Evolutionary conservation across 2,888 invertebrate genomes (phyloP).

Genomic region (Baronia brevicornis): DNA sequence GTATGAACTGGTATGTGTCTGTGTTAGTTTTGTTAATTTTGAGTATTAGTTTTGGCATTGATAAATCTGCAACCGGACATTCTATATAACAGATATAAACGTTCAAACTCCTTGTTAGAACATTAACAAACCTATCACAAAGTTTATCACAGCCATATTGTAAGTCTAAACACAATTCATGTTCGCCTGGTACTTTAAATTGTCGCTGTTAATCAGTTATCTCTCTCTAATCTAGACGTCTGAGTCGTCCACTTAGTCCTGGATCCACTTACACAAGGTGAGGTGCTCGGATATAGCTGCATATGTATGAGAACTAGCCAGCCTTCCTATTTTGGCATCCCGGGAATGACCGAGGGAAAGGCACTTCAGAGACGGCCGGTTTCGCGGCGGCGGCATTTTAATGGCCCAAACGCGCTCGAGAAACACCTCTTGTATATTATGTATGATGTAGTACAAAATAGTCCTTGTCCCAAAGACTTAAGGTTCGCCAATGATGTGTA

Average conservation of each 20-base stretch:
- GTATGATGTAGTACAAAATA: too few relatives aligned
- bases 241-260: conserved; percentile 8
- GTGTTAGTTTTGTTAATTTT: too few relatives aligned
- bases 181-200: conserved; percentile 1
- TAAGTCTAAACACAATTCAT: conserved; percentile 5
- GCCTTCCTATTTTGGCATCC: conserved; percentile 15
- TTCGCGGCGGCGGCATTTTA: conserved; percentile 15
- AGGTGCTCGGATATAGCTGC: neutral
- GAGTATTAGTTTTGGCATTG: too few relatives aligned
- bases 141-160: conserved; percentile 13
- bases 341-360: conserved; percentile 5
- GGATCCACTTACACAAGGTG: neutral
- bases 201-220: conserved; percentile 8
- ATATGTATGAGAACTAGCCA: neutral
- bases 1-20: too few relatives aligned
- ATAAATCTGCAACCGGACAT: too few relatives aligned
- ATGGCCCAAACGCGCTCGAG: conserved; percentile 11
- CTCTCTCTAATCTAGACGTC: conserved; percentile 3
- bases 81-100: too few relatives aligned
- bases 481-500: too few relatives aligned
- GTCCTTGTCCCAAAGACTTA: too few relatives aligned
- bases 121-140: too few relatives aligned
- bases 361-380: conserved; percentile 7
- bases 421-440: too few relatives aligned
- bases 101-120: too few relatives aligned